Percentiles rank a stretch among this genome's conserved stretches.
phyloP scores from a whole-genome alignment of 1,140 invertebrate genomes.

The Ips nitidus region DNA sequence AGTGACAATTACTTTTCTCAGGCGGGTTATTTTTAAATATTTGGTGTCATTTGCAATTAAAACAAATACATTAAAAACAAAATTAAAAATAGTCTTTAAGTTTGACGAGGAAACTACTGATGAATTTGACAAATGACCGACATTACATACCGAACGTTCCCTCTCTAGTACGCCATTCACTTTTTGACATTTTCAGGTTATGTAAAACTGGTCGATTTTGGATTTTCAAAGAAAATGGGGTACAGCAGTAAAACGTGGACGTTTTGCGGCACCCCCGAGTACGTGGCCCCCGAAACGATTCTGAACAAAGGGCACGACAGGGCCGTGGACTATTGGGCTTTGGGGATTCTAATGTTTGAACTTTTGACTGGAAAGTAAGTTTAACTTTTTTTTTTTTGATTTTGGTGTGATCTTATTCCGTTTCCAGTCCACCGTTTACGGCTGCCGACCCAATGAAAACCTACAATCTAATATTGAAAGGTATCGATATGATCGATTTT shows the following conservation, averaged over 20 bases:
- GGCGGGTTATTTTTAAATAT: too few species aligned
- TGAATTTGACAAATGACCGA: not conserved
- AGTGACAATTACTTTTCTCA: too few species aligned
- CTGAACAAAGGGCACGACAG: conserved; percentile 73
- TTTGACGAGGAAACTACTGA: too few species aligned
- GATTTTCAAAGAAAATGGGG: conserved; percentile 80
- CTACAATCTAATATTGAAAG: conserved; percentile 83
- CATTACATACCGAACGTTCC: not conserved
- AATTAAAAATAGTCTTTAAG: not conserved
- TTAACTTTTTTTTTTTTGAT: not conserved
- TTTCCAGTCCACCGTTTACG: conserved; percentile 74
- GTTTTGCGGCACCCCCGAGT: conserved; percentile 81
- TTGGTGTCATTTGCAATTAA: too few species aligned
- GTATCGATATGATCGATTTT: conserved; percentile 71
- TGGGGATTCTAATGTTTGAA: conserved; percentile 80
- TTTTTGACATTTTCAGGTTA: conserved; percentile 52
- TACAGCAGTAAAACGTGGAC: conserved; percentile 81
- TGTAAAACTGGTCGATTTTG: conserved; percentile 85
- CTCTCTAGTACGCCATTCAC: too few species aligned
- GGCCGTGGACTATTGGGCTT: conserved; percentile 79
- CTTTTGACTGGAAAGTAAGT: conserved; percentile 68
- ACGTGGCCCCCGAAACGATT: conserved; percentile 76
- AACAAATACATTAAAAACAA: not conserved
- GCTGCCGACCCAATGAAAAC: conserved; percentile 81
- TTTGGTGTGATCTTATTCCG: not conserved